phyloP scores from a whole-genome alignment of 1,140 invertebrate species.

The Hypothenemus hampei region DNA sequence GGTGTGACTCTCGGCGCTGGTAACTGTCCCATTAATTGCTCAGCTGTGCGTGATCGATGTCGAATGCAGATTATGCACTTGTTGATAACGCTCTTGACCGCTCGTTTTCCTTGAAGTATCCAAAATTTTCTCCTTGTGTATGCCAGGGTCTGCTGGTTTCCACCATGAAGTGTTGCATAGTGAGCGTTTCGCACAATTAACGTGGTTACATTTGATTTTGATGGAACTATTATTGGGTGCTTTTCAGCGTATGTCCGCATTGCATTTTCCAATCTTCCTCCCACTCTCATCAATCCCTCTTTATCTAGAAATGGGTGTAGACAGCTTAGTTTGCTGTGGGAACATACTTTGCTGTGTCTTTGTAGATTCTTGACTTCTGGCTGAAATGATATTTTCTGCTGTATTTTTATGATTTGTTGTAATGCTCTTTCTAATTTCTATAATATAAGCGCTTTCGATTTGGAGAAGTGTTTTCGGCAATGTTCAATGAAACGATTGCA shows the following conservation, averaged over 20 bases:
- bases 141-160: conserved; percentile 4
- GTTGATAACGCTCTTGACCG: conserved; percentile 1
- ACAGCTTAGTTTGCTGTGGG: conserved; percentile 20
- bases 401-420: not conserved
- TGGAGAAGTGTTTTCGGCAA: not conserved
- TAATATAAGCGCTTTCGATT: not conserved
- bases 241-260: conserved; percentile 37
- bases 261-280: conserved; percentile 41
- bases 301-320: conserved; percentile 43
- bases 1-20: not conserved
- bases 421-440: not conserved
- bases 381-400: not conserved
- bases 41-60: not conserved
- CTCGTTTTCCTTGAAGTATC: conserved; percentile 2
- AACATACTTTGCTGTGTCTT: not conserved
- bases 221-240: conserved; percentile 43
- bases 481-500: not conserved
- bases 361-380: not conserved
- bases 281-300: conserved; percentile 43
- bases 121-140: conserved; percentile 5
- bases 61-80: conserved; percentile 13
- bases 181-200: conserved; percentile 3
- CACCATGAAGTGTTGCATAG: not conserved
- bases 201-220: not conserved
- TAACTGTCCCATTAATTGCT: not conserved